Evolutionary conservation across 2,113 vertebrate species (phyloP).

Genomic region (Callaeas wilsoni): DNA sequence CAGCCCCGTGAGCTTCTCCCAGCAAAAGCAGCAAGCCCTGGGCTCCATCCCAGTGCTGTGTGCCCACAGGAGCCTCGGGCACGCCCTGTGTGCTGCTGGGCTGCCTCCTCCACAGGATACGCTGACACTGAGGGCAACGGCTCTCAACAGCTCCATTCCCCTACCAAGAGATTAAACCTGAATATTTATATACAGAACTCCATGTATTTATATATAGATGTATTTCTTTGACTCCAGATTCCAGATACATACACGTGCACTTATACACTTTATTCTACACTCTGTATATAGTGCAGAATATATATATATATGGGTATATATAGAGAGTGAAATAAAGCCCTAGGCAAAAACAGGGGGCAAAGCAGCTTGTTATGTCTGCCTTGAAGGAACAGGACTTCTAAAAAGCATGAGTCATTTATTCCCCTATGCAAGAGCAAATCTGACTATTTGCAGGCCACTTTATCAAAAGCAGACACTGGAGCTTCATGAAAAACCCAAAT

Average conservation of each 20-base stretch:
- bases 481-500: not conserved
- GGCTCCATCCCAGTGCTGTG: not conserved
- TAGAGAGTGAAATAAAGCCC: not conserved
- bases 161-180: not conserved
- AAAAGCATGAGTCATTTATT: not conserved
- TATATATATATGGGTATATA: rapidly evolving
- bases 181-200: not conserved
- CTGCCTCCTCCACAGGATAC: not conserved
- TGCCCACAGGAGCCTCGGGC: rapidly evolving
- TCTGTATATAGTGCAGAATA: not conserved
- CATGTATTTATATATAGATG: not conserved
- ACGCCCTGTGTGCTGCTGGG: not conserved
- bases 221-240: not conserved
- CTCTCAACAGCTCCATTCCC: not conserved
- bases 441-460: not conserved
- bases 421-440: not conserved
- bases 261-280: not conserved
- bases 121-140: rapidly evolving
- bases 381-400: not conserved
- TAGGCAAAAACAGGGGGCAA: not conserved
- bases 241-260: not conserved
- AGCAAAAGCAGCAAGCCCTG: not conserved
- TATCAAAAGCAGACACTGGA: not conserved
- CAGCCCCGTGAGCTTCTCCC: not conserved
- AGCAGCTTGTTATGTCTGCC: not conserved